phyloP scores from a whole-genome alignment of 2,888 invertebrate genomes.

The Theretra japonica region DNA sequence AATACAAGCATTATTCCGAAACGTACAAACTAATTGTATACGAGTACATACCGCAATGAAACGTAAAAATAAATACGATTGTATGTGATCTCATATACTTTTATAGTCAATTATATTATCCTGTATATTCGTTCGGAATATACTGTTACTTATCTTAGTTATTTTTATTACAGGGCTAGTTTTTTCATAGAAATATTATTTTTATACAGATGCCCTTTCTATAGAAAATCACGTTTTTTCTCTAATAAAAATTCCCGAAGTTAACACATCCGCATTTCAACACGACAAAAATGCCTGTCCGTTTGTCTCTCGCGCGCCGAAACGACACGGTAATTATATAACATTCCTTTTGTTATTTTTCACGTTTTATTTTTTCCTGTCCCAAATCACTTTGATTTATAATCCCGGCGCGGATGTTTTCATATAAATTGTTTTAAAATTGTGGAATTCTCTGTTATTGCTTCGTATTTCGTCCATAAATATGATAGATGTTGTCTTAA shows the following conservation, averaged over 20 bases:
- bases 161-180: too few species aligned
- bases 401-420: not conserved
- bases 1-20: too few species aligned
- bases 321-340: slow-evolving; percentile 19
- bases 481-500: not conserved
- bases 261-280: slow-evolving; percentile 21
- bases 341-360: slow-evolving; percentile 23
- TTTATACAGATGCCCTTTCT: too few species aligned
- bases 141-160: too few species aligned
- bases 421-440: not conserved
- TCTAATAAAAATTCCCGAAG: not conserved
- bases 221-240: not conserved
- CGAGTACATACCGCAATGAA: too few species aligned
- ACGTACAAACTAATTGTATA: too few species aligned
- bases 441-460: not conserved
- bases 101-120: too few species aligned
- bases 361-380: not conserved
- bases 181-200: too few species aligned
- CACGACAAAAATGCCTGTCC: slow-evolving; percentile 15
- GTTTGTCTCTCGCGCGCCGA: slow-evolving; percentile 5
- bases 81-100: too few species aligned
- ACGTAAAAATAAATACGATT: too few species aligned
- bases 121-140: too few species aligned
- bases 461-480: not conserved
- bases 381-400: slow-evolving; percentile 18